Conservation (phyloP, 2,113 vertebrate genomes). For the Aegotheles bennettii region DNA sequence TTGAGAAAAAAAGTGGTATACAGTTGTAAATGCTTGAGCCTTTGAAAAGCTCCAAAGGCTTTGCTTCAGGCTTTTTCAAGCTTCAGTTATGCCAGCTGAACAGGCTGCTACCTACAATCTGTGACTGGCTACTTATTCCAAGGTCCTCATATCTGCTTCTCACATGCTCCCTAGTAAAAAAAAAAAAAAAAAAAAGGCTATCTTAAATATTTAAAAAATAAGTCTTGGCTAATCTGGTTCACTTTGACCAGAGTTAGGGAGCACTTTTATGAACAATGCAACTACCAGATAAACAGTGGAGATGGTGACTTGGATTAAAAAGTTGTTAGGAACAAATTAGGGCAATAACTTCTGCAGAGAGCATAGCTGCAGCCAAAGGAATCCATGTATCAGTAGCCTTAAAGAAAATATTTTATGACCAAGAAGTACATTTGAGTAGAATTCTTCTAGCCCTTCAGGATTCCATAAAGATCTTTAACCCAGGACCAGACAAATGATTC, state of each 20-base stretch:
- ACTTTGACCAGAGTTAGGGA: too few relatives aligned
- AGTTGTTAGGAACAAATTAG: background rate
- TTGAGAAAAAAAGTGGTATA: background rate
- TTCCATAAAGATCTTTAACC: background rate
- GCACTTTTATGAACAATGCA: too few relatives aligned
- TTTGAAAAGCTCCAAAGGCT: background rate
- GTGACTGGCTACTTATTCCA: background rate
- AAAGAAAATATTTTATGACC: background rate
- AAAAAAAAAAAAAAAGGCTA: too few relatives aligned
- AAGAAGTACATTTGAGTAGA: background rate
- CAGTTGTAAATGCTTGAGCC: background rate
- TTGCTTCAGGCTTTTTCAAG: background rate
- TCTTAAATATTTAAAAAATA: too few relatives aligned
- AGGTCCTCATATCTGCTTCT: background rate
- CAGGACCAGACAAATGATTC: background rate
- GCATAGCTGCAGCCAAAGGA: background rate
- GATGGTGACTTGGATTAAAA: too few relatives aligned
- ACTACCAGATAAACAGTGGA: too few relatives aligned
- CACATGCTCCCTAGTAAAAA: background rate
- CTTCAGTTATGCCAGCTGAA: background rate
- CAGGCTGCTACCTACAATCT: background rate
- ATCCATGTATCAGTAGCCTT: background rate
- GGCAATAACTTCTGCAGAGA: background rate
- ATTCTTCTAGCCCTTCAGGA: background rate
- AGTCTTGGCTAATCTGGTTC: too few relatives aligned